phyloP scores from a whole-genome alignment of 2,113 vertebrate species.

The Ceyx melanurus region DNA sequence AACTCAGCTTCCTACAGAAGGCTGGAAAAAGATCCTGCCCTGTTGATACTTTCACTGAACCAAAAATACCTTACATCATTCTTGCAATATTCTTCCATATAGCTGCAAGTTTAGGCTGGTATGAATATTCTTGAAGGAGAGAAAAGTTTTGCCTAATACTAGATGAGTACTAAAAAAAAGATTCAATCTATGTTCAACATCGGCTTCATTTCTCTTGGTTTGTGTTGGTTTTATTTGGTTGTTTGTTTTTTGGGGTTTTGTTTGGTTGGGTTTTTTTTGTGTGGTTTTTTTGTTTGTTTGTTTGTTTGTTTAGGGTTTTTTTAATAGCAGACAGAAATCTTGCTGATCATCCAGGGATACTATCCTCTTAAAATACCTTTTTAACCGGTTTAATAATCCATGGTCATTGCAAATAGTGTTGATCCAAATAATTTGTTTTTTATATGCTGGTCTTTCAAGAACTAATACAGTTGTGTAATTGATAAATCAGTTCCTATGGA shows the following conservation, averaged over 20 bases:
- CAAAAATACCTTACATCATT: neutral
- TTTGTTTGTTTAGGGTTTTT: neutral
- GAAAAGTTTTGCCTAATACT: neutral
- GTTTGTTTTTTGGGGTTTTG: no score
- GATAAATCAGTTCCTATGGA: constrained; percentile 35
- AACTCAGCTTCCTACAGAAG: neutral
- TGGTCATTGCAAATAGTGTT: neutral
- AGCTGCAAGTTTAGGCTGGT: neutral
- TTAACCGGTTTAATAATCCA: neutral
- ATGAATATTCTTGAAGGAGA: neutral
- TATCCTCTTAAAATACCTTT: neutral
- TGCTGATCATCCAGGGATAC: neutral
- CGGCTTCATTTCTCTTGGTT: neutral
- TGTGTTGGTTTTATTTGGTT: neutral
- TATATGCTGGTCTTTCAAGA: neutral
- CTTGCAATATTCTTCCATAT: neutral
- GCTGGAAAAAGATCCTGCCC: neutral
- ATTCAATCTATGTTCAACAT: neutral
- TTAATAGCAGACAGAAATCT: neutral
- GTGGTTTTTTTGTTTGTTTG: no score
- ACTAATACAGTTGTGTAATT: neutral
- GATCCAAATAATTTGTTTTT: neutral
- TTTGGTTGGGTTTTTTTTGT: neutral
- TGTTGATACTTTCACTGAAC: neutral
- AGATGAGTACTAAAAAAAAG: neutral